Conservation (phyloP, 1,140 invertebrate genomes). For the Hypsibius dujardini region DNA sequence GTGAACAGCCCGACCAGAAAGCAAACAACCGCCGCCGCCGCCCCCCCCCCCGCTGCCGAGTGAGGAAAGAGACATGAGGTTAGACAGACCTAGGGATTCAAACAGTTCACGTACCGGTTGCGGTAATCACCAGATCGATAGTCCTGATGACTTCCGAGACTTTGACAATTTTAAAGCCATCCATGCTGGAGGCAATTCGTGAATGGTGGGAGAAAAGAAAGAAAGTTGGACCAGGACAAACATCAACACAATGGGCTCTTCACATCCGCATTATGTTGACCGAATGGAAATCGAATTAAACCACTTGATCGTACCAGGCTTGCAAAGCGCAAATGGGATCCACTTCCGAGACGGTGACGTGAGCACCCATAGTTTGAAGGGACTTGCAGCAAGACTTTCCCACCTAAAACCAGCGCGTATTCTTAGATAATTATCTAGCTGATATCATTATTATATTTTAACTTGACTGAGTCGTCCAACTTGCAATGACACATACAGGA, state of each 20-base stretch:
- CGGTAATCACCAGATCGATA: slow-evolving; percentile 84
- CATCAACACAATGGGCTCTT: no score
- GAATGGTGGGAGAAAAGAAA: slow-evolving; percentile 17
- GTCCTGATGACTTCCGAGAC: slow-evolving; percentile 74
- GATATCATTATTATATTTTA: neutral
- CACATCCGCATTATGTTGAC: no score
- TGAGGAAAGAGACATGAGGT: no score
- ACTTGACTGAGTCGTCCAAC: no score
- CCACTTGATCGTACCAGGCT: slow-evolving; percentile 49
- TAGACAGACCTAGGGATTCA: no score
- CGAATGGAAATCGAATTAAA: no score
- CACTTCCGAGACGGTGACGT: slow-evolving; percentile 88
- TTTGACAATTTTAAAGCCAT: slow-evolving; percentile 85
- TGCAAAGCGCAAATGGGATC: slow-evolving; percentile 95
- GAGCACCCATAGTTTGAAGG: slow-evolving; percentile 76
- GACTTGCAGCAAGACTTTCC: slow-evolving; percentile 92
- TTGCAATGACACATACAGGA: no score
- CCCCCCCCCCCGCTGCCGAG: no score
- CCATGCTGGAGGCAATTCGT: slow-evolving; percentile 53
- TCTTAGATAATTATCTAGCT: slow-evolving; percentile 18
- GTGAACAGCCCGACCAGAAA: no score
- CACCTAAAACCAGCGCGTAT: slow-evolving; percentile 39
- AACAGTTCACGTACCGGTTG: slow-evolving; percentile 41
- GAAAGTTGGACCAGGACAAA: neutral
- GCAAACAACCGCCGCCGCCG: no score